phyloP scores from a whole-genome alignment of 2,888 invertebrate genomes.

The Tineola bisselliella region DNA sequence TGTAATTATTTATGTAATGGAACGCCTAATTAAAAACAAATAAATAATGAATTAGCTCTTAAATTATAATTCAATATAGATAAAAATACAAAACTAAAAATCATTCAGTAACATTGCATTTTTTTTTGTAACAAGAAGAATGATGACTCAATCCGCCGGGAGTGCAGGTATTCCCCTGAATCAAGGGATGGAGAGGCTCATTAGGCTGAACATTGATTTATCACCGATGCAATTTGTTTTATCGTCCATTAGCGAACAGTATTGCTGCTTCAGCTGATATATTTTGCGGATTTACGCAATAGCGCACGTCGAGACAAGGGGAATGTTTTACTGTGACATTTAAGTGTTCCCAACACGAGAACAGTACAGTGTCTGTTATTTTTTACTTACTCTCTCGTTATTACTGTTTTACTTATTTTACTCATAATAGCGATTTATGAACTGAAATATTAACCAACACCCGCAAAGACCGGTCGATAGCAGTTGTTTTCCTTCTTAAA shows the following conservation, averaged over 20 bases:
- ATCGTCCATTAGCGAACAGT: constrained; percentile 31
- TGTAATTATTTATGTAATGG: no score
- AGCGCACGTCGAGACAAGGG: constrained; percentile 5
- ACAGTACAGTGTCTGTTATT: no score
- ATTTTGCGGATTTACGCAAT: constrained; percentile 14
- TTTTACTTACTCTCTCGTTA: no score
- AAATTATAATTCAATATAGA: neutral
- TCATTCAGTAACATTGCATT: neutral
- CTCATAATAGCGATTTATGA: no score
- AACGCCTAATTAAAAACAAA: neutral
- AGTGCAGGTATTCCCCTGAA: constrained; percentile 14
- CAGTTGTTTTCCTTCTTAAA: no score
- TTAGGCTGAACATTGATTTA: constrained; percentile 22
- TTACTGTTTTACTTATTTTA: no score
- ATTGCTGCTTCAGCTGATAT: constrained; percentile 20
- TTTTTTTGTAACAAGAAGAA: constrained; percentile 10
- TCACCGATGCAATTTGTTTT: constrained; percentile 33
- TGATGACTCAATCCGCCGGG: constrained; percentile 13
- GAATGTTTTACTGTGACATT: constrained; percentile 8
- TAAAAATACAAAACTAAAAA: neutral
- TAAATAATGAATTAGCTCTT: neutral
- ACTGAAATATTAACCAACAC: no score
- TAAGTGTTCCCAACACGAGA: neutral
- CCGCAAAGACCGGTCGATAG: no score
- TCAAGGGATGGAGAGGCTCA: constrained; percentile 15